Base-by-base conservation (phyloP, 2,888 invertebrate species). In the Neoascia interrupta region DNA sequence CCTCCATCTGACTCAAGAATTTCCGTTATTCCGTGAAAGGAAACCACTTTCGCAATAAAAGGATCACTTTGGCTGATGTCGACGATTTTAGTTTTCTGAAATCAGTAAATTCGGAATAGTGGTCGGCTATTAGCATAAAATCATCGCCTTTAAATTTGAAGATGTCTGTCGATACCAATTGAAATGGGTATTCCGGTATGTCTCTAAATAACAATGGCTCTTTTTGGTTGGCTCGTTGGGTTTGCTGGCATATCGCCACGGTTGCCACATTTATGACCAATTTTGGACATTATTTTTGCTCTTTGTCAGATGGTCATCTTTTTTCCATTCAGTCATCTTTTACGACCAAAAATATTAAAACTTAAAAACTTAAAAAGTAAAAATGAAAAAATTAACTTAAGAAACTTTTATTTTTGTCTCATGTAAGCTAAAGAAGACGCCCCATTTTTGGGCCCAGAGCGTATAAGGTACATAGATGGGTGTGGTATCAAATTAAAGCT, bases 201-300 rank as follows among this genome's bases (percentile, higher is more conserved):
- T 18, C 3, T 6, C 18, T 8, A 3, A 34, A 11, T 8, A 51
- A n/a, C 10, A 45, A 18, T 26, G 53, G 43, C 10, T 45, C 53
- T 3, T 15, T 3, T 1, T 23, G 16, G 8, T 64, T 53, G n/a
- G 15, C n/a, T 1, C 37, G 16, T 39, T 56, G 54, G 3, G 28
- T 37, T 47, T 47, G 34, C 13, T 54, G 64, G 45, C 53, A 64
- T 3, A 64, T 11, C 16, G 41, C 10, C n/a, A n/a, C n/a, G n/a
- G n/a, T n/a, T n/a, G n/a, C n/a, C n/a, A n/a, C n/a, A n/a, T n/a
- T n/a, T n/a, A n/a, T n/a, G n/a, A n/a, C n/a, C n/a, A n/a, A n/a
- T n/a, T n/a, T n/a, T n/a, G n/a, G n/a, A n/a, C n/a, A n/a, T n/a
- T n/a, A n/a, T n/a, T n/a, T n/a, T n/a, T n/a, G n/a, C n/a, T n/a